A percentile compares a stretch with the other conserved stretches of the same genome.
phyloP scores from a whole-genome alignment of 2,888 invertebrate genomes.

The Frankliniella intonsa region DNA sequence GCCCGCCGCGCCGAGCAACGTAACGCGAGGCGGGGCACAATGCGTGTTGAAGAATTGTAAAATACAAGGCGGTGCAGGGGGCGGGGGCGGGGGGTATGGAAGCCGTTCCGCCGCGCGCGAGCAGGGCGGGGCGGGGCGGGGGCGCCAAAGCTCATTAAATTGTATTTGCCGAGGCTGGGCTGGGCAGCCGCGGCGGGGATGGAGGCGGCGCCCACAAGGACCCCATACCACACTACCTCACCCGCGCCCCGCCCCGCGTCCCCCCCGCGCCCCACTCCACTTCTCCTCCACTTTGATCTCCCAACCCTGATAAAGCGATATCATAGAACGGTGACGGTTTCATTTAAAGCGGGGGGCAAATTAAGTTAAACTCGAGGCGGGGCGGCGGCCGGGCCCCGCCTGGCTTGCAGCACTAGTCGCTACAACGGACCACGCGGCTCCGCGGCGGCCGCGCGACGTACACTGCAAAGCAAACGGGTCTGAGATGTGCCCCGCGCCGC shows the following conservation, averaged over 20 bases:
- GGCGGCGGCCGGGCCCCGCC: neutral
- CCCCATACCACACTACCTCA: neutral
- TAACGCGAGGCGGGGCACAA: no score
- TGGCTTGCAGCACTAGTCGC: no score
- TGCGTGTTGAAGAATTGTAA: no score
- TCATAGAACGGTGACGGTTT: conserved; percentile 26
- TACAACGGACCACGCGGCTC: no score
- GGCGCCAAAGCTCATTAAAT: neutral
- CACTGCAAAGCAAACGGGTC: no score
- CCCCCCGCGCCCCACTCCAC: neutral
- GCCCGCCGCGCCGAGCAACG: no score
- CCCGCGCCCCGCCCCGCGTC: neutral
- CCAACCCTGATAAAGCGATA: conserved; percentile 9
- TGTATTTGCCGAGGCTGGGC: neutral
- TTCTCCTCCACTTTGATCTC: neutral
- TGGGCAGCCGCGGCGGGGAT: neutral
- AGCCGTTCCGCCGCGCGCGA: neutral
- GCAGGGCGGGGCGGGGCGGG: neutral
- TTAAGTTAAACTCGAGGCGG: conserved; percentile 8
- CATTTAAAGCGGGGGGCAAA: neutral
- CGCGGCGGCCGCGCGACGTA: no score
- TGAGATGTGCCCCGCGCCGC: no score
- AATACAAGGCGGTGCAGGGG: no score
- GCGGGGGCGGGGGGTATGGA: no score
- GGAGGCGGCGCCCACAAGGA: neutral